Base-by-base conservation (phyloP, 1,140 invertebrate species). In the Sinella curviseta region DNA sequence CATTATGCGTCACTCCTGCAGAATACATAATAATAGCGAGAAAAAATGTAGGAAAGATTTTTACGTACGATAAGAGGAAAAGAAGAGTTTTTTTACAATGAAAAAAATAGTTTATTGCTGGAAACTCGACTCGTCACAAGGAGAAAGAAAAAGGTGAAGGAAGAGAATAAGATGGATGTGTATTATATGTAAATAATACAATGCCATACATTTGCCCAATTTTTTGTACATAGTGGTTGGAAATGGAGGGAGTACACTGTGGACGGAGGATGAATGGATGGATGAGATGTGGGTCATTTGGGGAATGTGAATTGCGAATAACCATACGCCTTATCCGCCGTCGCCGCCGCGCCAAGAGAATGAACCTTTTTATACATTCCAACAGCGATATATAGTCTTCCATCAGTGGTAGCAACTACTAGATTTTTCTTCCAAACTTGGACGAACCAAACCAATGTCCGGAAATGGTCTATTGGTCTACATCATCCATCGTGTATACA, bases 231-330 rank as follows among this genome's bases (percentile, higher is more conserved):
- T n/a, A 65, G 14, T 17, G 14, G 24, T 26, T 26, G 24, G 57
- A 8, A 8, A 65, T 65, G 4, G 16, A 65, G 57, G 24, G 24
- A 17, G 24, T 16, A 26, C 8, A 65, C 57, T 4, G 24, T 12
- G 57, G 57, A 33, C 8, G 65, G 31, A 30, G 65, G 30, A 70
- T 4, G 30, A 33, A 33, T 31, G 65, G 31, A 70, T 70, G 65
- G 31, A 33, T 70, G 65, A 70, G 65, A 70, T 70, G 65, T 70
- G 65, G 65, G 65, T 70, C 65, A 70, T 70, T 70, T 70, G 65
- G 26, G 65, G 65, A 70, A 70, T 70, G 26, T 33, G 65, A 70
- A 70, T 70, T 60, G 55, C 55, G 55, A 70, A n/a, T 33, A 70
- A 30, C 65, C 65, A 33, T 33, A 17, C 8, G 31, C 31, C 12